phyloP scores from a whole-genome alignment of 23 tunicate genomes.

The Oikopleura vanhoeffeni region DNA sequence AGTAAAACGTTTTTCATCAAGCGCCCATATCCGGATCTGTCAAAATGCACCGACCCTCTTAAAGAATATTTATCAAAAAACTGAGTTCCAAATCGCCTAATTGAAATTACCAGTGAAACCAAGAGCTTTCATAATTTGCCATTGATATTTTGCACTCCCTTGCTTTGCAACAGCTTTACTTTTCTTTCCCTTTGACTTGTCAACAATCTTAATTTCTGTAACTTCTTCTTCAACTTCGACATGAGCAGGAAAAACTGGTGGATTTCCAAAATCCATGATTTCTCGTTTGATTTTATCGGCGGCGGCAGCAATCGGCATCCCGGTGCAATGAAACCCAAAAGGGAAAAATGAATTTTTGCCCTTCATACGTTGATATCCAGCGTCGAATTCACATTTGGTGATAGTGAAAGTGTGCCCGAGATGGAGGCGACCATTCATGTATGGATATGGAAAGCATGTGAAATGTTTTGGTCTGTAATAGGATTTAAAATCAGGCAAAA shows the following conservation, averaged over 20 bases:
- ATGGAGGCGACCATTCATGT: slow-evolving; percentile 98
- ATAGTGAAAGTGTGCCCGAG: slow-evolving; percentile 89
- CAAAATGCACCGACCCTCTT: too few species aligned
- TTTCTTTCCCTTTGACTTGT: slow-evolving; percentile 82
- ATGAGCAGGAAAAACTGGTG: slow-evolving; percentile 46
- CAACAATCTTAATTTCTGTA: slow-evolving; percentile 36
- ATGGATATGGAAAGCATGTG: slow-evolving; percentile 89
- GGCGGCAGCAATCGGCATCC: slow-evolving; percentile 98
- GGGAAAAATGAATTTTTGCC: slow-evolving; percentile 87
- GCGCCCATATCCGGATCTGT: too few species aligned
- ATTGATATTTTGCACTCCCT: slow-evolving; percentile 56
- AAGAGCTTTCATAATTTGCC: slow-evolving; percentile 77
- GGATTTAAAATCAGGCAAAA: slow-evolving; percentile 14
- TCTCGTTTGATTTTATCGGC: slow-evolving; percentile 90
- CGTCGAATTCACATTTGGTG: slow-evolving; percentile 90
- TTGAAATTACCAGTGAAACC: slow-evolving; percentile 31
- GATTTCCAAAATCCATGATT: slow-evolving; percentile 66
- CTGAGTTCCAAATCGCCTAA: too few species aligned
- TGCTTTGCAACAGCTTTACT: slow-evolving; percentile 75
- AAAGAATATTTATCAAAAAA: too few species aligned
- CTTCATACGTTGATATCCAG: slow-evolving; percentile 65
- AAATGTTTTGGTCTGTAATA: slow-evolving; percentile 60
- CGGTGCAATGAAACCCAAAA: slow-evolving; percentile 91
- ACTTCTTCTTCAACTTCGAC: slow-evolving; percentile 17
- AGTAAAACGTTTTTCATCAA: too few species aligned